Conservation (phyloP, 2,113 vertebrate genomes). For the Bos javanicus region DNA sequence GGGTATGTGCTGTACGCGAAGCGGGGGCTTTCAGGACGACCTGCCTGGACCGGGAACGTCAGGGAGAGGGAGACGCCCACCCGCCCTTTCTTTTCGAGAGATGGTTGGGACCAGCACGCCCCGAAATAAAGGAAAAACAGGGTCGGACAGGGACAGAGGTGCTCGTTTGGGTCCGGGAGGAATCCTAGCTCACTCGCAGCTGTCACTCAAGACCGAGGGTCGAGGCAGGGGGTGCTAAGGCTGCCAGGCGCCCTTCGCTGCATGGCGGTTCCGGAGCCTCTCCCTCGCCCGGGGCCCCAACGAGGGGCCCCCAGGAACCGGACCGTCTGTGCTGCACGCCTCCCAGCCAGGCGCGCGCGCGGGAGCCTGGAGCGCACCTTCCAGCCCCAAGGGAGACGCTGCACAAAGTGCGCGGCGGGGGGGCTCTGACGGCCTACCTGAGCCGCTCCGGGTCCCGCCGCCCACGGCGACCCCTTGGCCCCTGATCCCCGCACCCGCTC, state of each 20-base stretch:
- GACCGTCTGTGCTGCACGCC: background rate
- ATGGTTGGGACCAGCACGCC: background rate
- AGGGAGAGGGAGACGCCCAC: background rate
- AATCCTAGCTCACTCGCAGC: background rate
- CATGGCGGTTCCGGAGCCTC: background rate
- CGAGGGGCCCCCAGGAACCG: background rate
- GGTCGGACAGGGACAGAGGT: background rate
- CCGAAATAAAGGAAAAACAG: background rate
- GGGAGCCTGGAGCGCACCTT: background rate
- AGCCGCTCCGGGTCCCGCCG: background rate
- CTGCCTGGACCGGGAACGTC: background rate
- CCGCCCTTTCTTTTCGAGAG: background rate
- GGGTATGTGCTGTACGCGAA: background rate
- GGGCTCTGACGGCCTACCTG: background rate
- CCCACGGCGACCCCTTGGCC: background rate
- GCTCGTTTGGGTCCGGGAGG: background rate
- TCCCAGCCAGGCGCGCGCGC: background rate
- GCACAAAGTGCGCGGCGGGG: background rate
- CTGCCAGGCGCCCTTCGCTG: no score
- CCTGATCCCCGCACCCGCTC: background rate
- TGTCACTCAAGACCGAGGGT: slow-evolving; percentile 1
- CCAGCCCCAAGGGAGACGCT: background rate
- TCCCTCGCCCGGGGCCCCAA: background rate
- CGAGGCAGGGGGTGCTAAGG: background rate
- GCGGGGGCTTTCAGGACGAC: background rate